phyloP scores from a whole-genome alignment of 2,113 vertebrate genomes.

The Microcebus lehilahytsara region DNA sequence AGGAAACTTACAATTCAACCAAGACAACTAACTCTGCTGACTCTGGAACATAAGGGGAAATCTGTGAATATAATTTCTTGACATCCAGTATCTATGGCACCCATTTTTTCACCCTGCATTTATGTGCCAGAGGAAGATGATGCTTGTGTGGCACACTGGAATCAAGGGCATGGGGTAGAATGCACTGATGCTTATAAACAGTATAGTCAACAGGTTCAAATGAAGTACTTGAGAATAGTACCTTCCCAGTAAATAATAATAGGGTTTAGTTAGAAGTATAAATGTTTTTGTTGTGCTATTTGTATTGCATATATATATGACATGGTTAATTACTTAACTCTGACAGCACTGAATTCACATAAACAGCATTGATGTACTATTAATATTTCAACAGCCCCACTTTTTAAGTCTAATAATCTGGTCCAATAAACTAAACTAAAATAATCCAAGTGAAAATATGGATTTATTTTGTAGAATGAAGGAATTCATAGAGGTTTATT shows the following conservation, averaged over 20 bases:
- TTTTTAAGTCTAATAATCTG: constrained; percentile 21
- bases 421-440: neutral
- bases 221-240: constrained; percentile 5
- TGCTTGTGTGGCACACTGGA: neutral
- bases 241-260: constrained; percentile 1
- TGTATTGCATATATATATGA: neutral
- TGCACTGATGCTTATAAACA: neutral
- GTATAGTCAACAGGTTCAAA: neutral
- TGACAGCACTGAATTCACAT: neutral
- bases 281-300: neutral
- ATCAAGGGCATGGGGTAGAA: constrained; percentile 4
- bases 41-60: constrained; percentile 43
- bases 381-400: neutral
- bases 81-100: neutral
- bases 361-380: neutral
- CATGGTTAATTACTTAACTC: constrained; percentile 11
- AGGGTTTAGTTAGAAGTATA: constrained; percentile 8
- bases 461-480: neutral
- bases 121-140: neutral
- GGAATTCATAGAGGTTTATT: constrained; percentile 34
- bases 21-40: neutral
- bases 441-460: neutral
- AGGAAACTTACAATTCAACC: neutral
- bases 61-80: neutral
- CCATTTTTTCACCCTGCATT: neutral